Evolutionary conservation across 2,113 vertebrate genomes (phyloP), one percentile per base, ranked within the genome.

Genomic region (Pyxicephalus adspersus): DNA sequence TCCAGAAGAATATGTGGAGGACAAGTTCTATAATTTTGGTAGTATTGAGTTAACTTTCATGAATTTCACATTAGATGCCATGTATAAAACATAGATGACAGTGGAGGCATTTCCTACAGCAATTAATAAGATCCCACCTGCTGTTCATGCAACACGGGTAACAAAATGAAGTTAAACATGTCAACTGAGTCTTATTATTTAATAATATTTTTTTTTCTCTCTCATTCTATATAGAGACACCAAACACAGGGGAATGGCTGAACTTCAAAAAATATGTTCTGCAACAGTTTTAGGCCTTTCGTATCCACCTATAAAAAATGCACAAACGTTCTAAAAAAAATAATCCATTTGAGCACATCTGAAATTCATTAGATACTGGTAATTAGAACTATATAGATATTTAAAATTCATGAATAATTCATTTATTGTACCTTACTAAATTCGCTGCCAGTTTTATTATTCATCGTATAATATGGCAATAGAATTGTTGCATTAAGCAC

Each of bases 311-410:
- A 73, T 71, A 74, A 86, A 86, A 75, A 75, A 82, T 82, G 84
- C 90, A 85, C 90, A 92, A 90, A 88, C 91, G 90, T 90, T 91
- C 89, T 87, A 87, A 89, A 86, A 90, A 60, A 89, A 91, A 86
- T 85, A 89, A 93, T 90, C 77, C 86, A 89, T 89, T 92, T 91
- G 85, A 85, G 85, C 87, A 83, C 87, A 84, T 88, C 85, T 91
- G 86, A 83, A 88, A 89, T 87, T 83, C 83, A 90, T 92, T 92
- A 91, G 92, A 91, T 90, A 86, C 85, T 90, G 88, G 86, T 90
- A 92, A 92, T 92, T 91, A 92, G 88, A 89, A 93, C 91, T 91
- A 91, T 90, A 90, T 88, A 90, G 89, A 90, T 91, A 90, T 86
- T 91, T 87, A 85, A 81, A 90, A 89, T 76, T 26, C 54, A 94